Percentiles rank a stretch among this genome's conserved stretches.
These are phyloP conservation scores for Venustaconcha ellipsiformis DNA, from an alignment of 1,140 invertebrate species.

Conservation along the genomic window DNA sequence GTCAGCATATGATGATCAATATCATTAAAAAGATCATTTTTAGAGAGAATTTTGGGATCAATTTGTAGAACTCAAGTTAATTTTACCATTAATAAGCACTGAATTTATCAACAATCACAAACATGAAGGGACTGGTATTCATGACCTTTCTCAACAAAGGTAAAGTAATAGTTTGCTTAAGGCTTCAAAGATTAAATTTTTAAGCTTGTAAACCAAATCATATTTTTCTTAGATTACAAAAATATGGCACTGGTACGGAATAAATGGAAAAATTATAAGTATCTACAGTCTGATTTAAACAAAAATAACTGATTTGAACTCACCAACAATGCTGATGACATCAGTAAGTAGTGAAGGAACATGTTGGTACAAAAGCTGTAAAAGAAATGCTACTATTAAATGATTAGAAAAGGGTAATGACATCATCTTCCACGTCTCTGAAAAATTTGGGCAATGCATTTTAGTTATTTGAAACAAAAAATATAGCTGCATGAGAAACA, in stretches of 20 bases:
- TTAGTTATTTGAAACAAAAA: too few relatives aligned
- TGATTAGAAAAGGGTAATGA: not conserved
- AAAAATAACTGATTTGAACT: constrained; percentile 20
- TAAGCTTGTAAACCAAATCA: not conserved
- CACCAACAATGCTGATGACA: constrained; percentile 65
- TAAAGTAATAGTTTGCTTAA: not conserved
- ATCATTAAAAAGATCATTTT: too few relatives aligned
- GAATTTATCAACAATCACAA: too few relatives aligned
- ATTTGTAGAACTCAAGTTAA: too few relatives aligned
- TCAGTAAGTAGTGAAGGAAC: constrained; percentile 64
- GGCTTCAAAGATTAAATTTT: constrained; percentile 4
- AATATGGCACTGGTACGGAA: not conserved
- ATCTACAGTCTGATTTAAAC: not conserved
- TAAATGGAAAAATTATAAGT: not conserved
- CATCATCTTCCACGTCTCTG: too few relatives aligned
- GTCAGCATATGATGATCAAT: too few relatives aligned
- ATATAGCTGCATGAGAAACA: too few relatives aligned
- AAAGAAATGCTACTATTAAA: constrained; percentile 31
- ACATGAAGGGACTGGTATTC: too few relatives aligned
- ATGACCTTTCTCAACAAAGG: constrained; percentile 1
- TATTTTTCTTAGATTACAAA: constrained; percentile 1
- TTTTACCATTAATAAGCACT: too few relatives aligned
- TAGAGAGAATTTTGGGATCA: too few relatives aligned
- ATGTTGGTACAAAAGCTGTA: constrained; percentile 58
- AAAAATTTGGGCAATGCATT: too few relatives aligned